Conservation (phyloP, 2,113 vertebrate species). For the Xenopus borealis region DNA sequence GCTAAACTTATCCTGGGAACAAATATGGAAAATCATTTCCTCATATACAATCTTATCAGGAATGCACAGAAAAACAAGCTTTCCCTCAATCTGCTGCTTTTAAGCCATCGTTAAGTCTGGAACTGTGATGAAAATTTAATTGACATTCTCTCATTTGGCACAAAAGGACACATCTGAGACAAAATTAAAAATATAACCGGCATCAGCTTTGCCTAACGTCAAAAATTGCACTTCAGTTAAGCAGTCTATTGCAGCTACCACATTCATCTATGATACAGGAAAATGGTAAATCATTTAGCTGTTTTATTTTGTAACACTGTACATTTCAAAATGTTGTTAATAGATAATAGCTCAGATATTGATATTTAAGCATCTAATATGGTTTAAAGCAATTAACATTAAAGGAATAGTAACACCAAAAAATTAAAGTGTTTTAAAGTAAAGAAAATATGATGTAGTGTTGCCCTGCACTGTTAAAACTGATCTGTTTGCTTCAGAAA, state of each 20-base stretch:
- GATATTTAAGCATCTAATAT: too few relatives aligned
- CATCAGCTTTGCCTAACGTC: conserved; percentile 26
- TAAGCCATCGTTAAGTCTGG: conserved; percentile 40
- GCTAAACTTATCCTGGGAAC: conserved; percentile 29
- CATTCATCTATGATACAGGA: too few relatives aligned
- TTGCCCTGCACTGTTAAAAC: too few relatives aligned
- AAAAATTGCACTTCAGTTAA: conserved; percentile 20
- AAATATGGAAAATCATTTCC: conserved; percentile 24
- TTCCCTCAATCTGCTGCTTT: conserved; percentile 29
- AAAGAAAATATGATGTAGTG: too few relatives aligned
- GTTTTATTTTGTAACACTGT: too few relatives aligned
- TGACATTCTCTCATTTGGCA: conserved; percentile 44
- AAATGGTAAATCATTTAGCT: too few relatives aligned
- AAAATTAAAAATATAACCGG: conserved; percentile 36
- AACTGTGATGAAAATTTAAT: conserved; percentile 42
- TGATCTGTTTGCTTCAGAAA: too few relatives aligned
- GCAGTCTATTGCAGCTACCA: not conserved
- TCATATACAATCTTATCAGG: conserved; percentile 37
- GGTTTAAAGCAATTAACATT: too few relatives aligned
- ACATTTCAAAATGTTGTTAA: too few relatives aligned
- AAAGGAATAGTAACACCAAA: too few relatives aligned
- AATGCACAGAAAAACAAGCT: conserved; percentile 30
- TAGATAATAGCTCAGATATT: too few relatives aligned
- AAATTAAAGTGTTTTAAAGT: too few relatives aligned
- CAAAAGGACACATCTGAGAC: conserved; percentile 21